Conservation (phyloP, 2,113 vertebrate species). For the Pomatorhinus ruficollis region DNA sequence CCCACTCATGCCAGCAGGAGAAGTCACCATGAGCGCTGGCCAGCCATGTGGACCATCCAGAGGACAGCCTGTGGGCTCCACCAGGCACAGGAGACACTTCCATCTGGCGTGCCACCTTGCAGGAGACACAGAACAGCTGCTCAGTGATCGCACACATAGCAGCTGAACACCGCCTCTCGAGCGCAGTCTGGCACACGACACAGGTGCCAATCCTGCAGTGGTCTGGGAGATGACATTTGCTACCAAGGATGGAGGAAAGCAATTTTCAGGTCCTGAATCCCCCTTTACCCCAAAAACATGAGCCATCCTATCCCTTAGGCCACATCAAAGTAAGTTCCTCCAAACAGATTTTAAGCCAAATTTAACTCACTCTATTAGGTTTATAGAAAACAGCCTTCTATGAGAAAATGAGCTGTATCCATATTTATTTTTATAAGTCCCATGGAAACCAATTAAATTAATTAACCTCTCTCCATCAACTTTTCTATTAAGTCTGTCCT, state of each 20-base stretch:
- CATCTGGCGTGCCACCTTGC: not conserved
- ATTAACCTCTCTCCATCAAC: conserved; percentile 21
- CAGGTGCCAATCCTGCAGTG: not conserved
- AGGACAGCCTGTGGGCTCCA: not conserved
- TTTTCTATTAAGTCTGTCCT: not conserved
- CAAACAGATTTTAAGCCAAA: not conserved
- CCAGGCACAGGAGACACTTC: not conserved
- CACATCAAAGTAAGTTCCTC: not conserved
- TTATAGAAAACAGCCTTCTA: not conserved
- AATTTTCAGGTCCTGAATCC: not conserved
- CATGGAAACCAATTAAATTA: conserved; percentile 41
- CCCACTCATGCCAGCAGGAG: accelerated
- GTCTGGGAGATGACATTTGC: not conserved
- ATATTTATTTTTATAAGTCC: conserved; percentile 14
- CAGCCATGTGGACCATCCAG: not conserved
- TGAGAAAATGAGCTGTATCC: not conserved
- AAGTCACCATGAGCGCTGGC: not conserved
- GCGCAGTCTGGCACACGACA: not conserved
- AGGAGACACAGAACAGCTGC: not conserved
- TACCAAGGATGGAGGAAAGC: not conserved
- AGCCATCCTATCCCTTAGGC: not conserved
- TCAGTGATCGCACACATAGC: accelerated
- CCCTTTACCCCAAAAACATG: not conserved
- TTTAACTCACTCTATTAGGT: not conserved
- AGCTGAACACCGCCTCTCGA: not conserved